Percentiles rank a stretch among this genome's conserved stretches.
These are phyloP conservation scores for Drosophila emarginata DNA, from an alignment of 2,888 invertebrate species.

Conservation along the genomic window DNA sequence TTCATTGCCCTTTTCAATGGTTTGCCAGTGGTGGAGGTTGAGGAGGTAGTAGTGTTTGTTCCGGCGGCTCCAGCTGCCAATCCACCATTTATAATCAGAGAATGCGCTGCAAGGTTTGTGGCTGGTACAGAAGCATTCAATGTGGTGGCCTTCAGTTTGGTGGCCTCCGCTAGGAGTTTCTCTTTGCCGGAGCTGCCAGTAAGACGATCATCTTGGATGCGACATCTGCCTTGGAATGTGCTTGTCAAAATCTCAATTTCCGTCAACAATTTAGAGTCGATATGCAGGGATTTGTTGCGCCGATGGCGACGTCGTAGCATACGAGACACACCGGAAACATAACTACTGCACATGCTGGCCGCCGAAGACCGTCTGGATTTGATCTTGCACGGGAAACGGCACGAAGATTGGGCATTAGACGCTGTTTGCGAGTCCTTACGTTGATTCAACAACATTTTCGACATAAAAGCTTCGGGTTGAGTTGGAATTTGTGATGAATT, in stretches of 20 bases:
- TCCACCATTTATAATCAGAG: slow-evolving; percentile 45
- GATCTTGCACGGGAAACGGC: slow-evolving; percentile 76
- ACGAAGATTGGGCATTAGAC: slow-evolving; percentile 61
- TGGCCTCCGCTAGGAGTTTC: slow-evolving; percentile 83
- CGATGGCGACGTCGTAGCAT: slow-evolving; percentile 77
- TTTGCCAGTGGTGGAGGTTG: slow-evolving; percentile 36
- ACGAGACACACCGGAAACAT: slow-evolving; percentile 80
- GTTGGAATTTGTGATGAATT: slow-evolving; percentile 13
- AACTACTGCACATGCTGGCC: slow-evolving; percentile 82
- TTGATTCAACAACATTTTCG: slow-evolving; percentile 68
- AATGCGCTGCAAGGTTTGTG: slow-evolving; percentile 20
- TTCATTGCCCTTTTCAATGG: slow-evolving; percentile 83
- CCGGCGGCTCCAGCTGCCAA: not conserved
- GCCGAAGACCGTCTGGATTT: slow-evolving; percentile 81
- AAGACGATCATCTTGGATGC: slow-evolving; percentile 77
- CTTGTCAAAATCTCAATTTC: slow-evolving; percentile 85
- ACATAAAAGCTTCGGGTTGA: slow-evolving; percentile 49
- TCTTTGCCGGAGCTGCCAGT: slow-evolving; percentile 74
- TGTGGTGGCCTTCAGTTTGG: slow-evolving; percentile 65
- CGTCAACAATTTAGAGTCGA: slow-evolving; percentile 83
- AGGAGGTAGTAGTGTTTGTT: not conserved
- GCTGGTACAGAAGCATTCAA: slow-evolving; percentile 42
- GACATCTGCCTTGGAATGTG: slow-evolving; percentile 84
- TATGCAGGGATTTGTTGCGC: slow-evolving; percentile 69
- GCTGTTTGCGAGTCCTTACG: slow-evolving; percentile 57